Evolutionary conservation across 2,113 vertebrate genomes (phyloP), one percentile per base, ranked within the genome.

Genomic region (Phrynocephalus versicolor): DNA sequence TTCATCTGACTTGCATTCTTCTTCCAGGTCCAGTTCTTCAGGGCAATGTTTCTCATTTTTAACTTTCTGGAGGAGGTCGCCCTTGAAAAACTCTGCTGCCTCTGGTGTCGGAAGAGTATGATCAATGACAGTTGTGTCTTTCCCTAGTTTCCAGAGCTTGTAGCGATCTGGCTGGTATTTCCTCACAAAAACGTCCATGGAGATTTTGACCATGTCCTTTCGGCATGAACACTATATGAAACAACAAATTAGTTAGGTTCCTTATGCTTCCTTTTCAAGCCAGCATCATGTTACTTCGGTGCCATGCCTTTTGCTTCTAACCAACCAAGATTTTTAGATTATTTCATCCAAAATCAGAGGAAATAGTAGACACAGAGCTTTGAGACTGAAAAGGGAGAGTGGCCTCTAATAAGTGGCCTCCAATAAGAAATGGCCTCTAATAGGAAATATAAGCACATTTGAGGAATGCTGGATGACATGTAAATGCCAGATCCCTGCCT

Each of bases 151-250:
- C 99, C 99, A 99, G 37, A 98, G 96, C 91, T 98, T 98, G 93
- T 99, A 99, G 37, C 98, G 97, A 41, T 99, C 98, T 0, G 98
- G 98, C 92, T 99, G 99, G 92, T 98, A 99, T 92, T 98, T 98
- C 85, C 96, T 96, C 84, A 99, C 99, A 89, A 99, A 99, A 78
- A 98, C 97, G 6, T 99, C 99, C 98, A 99, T 99, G 82, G 98
- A 98, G 86, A 99, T 99, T 95, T 99, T 99, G 90, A 99, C 99
- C 97, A 98, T 98, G 89, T 99, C 99, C 92, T 99, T 99, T 55
- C 98, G 97, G 88, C 99, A 99, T 0, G 98, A 98, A 90, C 99
- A 99, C 99, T 99, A 94, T 72, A 92, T 69, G n/a, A 85, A 27
- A 88, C 14, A 87, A 88, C 86, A 91, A 21, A 89, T 0, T 19